phyloP scores from a whole-genome alignment of 2,797 vertebrate species.

The Takifugu rubripes region DNA sequence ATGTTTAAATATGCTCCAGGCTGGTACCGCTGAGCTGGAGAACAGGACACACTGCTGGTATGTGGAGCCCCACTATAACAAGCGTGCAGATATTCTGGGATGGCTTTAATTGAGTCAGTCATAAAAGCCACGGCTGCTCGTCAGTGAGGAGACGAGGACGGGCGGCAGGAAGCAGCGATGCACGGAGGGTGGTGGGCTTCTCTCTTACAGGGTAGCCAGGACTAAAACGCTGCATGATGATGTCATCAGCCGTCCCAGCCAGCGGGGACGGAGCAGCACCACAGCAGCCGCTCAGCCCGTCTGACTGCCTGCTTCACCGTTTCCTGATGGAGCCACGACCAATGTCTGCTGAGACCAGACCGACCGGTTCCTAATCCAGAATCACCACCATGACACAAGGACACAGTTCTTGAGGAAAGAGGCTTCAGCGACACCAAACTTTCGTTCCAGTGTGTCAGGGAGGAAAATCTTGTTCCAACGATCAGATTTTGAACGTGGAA shows the following conservation, averaged over 20 bases:
- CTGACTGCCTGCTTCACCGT: no score
- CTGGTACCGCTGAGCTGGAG: neutral
- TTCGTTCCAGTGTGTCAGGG: neutral
- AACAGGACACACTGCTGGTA: neutral
- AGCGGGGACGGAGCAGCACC: constrained; percentile 11
- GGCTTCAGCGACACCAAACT: no score
- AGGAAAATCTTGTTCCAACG: neutral
- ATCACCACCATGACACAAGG: neutral
- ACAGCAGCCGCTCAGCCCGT: neutral
- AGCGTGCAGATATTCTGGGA: neutral
- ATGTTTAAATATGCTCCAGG: no score
- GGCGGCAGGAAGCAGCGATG: neutral
- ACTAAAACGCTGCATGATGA: constrained; percentile 53
- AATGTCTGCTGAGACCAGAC: no score
- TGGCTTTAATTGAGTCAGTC: constrained; percentile 4
- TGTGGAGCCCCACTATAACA: neutral
- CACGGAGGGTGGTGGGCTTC: neutral
- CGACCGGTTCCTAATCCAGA: neutral
- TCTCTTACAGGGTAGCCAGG: constrained; percentile 33
- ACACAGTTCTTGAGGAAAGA: neutral
- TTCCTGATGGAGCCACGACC: no score
- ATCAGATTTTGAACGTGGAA: no score
- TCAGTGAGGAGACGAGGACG: constrained; percentile 5
- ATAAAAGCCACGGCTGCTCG: neutral
- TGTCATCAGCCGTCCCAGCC: constrained; percentile 38